phyloP scores from a whole-genome alignment of 2,113 vertebrate species.

The Phalacrocorax brasilianus region DNA sequence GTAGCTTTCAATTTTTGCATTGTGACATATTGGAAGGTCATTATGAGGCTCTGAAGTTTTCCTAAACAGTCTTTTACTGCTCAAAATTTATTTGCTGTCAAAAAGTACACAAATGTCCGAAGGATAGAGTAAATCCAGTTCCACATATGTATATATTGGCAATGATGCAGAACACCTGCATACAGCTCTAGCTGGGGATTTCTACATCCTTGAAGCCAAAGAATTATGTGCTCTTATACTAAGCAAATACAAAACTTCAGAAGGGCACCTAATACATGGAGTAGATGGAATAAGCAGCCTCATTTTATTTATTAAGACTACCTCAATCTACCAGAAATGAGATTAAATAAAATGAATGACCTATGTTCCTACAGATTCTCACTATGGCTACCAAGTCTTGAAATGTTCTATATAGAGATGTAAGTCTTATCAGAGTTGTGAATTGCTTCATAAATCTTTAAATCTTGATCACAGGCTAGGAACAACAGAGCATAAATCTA shows the following conservation, averaged over 20 bases:
- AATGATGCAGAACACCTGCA: neutral
- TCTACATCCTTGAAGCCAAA: neutral
- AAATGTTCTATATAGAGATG: neutral
- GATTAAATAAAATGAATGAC: neutral
- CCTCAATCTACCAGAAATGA: neutral
- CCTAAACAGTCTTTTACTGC: neutral
- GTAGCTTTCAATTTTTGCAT: neutral
- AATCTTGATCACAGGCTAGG: neutral
- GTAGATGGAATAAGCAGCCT: neutral
- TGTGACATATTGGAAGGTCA: neutral
- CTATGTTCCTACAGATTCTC: neutral
- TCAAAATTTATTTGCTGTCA: neutral
- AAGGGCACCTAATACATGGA: neutral
- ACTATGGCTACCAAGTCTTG: neutral
- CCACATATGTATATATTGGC: neutral
- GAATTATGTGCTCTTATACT: neutral
- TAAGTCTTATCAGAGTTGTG: neutral
- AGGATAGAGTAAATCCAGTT: neutral
- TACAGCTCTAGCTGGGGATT: neutral
- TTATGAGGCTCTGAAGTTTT: neutral
- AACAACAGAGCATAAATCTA: neutral
- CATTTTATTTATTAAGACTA: neutral
- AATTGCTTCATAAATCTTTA: neutral
- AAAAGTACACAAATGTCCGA: neutral
- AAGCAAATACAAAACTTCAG: neutral